Conservation (phyloP, 2,797 vertebrate species). For the Tragopan temminckii region DNA sequence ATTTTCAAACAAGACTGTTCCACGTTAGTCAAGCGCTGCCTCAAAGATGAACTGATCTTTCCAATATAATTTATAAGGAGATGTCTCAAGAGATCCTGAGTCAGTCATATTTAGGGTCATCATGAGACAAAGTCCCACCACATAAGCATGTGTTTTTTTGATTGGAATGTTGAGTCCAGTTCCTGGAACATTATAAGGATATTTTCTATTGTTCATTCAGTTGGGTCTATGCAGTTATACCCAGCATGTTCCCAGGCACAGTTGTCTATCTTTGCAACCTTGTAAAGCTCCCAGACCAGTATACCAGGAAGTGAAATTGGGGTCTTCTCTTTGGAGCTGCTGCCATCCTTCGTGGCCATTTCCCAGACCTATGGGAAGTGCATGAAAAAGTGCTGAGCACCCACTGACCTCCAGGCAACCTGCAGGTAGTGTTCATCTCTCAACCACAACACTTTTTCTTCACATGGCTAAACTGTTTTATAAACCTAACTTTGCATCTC, state of each 20-base stretch:
- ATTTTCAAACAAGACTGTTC: neutral
- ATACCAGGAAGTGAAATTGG: neutral
- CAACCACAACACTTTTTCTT: neutral
- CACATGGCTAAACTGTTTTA: neutral
- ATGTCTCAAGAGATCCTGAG: neutral
- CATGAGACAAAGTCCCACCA: neutral
- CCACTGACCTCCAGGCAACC: constrained; percentile 22
- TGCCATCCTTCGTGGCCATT: neutral
- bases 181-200: neutral
- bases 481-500: neutral
- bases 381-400: neutral
- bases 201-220: neutral
- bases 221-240: fast-evolving
- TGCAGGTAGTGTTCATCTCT: neutral
- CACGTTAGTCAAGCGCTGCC: neutral
- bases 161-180: neutral
- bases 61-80: neutral
- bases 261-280: neutral
- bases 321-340: neutral
- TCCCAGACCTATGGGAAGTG: neutral
- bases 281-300: neutral
- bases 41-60: neutral
- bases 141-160: neutral
- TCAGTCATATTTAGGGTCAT: neutral
- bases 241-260: neutral